Evolutionary conservation across 2,113 vertebrate genomes (phyloP), one percentile per base, ranked within the genome.

Genomic region (Balaeniceps rex): DNA sequence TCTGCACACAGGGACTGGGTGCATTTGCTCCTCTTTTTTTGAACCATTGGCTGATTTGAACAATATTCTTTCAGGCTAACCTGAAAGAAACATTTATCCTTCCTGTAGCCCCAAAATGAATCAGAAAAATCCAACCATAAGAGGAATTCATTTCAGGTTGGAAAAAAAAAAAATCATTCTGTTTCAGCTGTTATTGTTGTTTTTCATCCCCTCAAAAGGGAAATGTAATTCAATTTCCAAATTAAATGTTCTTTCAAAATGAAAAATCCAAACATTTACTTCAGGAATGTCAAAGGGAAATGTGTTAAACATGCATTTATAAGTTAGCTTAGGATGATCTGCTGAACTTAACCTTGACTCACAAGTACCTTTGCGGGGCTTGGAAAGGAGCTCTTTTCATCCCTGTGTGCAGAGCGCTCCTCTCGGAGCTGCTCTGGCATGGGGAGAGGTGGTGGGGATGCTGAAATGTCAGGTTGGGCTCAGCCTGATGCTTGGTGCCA

Each of bases 391-490:
- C 6, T 71, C 9, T 47, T 72, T 68, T 54, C 54, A 51, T 21
- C 25, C n/a, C 0, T 0, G n/a, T 61, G 40, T 2, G 2, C 57
- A 85, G 69, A 44, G 5, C 0, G 0, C 29, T 79, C 36, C 31
- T 65, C 15, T 63, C 5, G 11, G 71, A 80, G 76, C 44, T 66
- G 28, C 68, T 70, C 11, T 4, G 6, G 14, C 0, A 0, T 3
- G 6, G 40, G 55, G 15, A 74, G 19, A 26, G 22, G 42, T 11
- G 19, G 14, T 61, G 38, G 26, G 61, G 63, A 51, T 66, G 58
- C 74, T 80, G 74, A 85, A 94, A 94, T 38, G 28, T 19, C 81
- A 87, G 65, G 19, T 11, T 66, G 26, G 42, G 47, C n/a, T 91
- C 71, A 64, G 63, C 60, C 44, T 68, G 66, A 25, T 3, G 3